These are phyloP conservation scores for Paramisgurnus dabryanus DNA, from an alignment of 2,113 vertebrate genomes.

Conservation along the genomic window DNA sequence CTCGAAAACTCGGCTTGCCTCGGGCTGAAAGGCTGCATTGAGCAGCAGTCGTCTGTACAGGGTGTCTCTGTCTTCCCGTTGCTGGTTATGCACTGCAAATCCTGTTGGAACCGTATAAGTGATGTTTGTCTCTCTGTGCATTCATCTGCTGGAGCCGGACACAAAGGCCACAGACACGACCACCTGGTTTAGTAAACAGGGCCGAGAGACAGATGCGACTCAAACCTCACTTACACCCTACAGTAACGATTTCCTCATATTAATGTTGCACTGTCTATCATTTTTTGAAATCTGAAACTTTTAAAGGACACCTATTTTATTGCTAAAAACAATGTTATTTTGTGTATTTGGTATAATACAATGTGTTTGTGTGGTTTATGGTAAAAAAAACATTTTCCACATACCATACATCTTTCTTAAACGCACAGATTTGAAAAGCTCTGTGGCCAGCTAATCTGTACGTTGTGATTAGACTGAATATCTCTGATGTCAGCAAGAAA, in stretches of 20 bases:
- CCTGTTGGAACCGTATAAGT: constrained; percentile 56
- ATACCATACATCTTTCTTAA: too few species aligned
- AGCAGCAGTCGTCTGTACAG: constrained; percentile 38
- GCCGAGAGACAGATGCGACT: constrained; percentile 47
- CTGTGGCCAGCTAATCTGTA: too few species aligned
- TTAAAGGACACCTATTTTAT: too few species aligned
- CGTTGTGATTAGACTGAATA: too few species aligned
- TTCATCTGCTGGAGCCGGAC: constrained; percentile 44
- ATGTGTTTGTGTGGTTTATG: too few species aligned
- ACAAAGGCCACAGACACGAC: constrained; percentile 48
- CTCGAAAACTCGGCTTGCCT: constrained; percentile 32
- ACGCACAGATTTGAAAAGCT: too few species aligned
- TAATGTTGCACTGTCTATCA: background rate
- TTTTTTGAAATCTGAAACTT: background rate
- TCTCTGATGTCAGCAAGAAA: too few species aligned
- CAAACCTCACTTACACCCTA: constrained; percentile 31
- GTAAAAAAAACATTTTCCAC: too few species aligned
- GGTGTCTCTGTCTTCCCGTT: constrained; percentile 43
- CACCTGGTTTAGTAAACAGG: constrained; percentile 33
- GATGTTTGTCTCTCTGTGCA: constrained; percentile 55
- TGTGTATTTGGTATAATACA: too few species aligned
- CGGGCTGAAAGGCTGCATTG: constrained; percentile 51
- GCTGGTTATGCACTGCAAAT: constrained; percentile 51
- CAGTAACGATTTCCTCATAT: background rate
- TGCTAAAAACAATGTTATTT: too few species aligned